A percentile compares a stretch with the other conserved stretches of the same genome.
Evolutionary conservation across 2,888 invertebrate species (phyloP).

Genomic region (Drosophila falleni): DNA sequence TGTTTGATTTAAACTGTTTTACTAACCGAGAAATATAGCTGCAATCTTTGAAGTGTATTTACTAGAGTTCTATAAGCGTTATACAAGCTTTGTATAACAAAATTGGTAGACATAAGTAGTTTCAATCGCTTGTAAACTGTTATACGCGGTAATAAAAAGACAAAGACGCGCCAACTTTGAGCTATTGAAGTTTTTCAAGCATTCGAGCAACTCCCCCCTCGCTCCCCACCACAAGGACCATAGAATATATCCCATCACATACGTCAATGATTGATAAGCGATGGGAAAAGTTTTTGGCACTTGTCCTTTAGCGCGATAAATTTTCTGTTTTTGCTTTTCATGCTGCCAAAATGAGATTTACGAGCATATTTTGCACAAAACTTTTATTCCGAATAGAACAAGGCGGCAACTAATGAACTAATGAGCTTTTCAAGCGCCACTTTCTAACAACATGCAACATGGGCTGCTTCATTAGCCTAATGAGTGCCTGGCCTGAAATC

Average conservation of each 20-base stretch:
- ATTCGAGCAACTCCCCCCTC: background rate
- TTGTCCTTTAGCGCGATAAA: conserved; percentile 75
- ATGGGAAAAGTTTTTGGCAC: conserved; percentile 69
- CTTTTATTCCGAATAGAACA: conserved; percentile 53
- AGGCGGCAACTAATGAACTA: conserved; percentile 66
- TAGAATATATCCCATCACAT: conserved; percentile 28
- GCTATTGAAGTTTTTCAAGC: conserved; percentile 14
- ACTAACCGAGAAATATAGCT: background rate
- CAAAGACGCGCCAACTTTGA: conserved; percentile 26
- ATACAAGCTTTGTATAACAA: conserved; percentile 4
- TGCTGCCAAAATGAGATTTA: conserved; percentile 69
- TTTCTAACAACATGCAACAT: background rate
- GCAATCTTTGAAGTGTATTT: background rate
- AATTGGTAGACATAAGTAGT: background rate
- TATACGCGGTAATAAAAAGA: conserved; percentile 21
- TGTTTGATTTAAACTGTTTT: background rate
- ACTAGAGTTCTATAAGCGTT: conserved; percentile 2
- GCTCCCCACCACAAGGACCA: background rate
- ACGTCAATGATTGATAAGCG: conserved; percentile 75
- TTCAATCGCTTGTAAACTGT: conserved; percentile 9
- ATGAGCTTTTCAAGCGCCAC: conserved; percentile 63
- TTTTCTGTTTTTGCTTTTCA: conserved; percentile 57
- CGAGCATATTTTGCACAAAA: conserved; percentile 76
- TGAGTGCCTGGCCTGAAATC: conserved; percentile 45
- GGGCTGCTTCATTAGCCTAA: conserved; percentile 70